These are phyloP conservation scores for Mimachlamys varia DNA, from an alignment of 2,888 invertebrate species.

Conservation along the genomic window DNA sequence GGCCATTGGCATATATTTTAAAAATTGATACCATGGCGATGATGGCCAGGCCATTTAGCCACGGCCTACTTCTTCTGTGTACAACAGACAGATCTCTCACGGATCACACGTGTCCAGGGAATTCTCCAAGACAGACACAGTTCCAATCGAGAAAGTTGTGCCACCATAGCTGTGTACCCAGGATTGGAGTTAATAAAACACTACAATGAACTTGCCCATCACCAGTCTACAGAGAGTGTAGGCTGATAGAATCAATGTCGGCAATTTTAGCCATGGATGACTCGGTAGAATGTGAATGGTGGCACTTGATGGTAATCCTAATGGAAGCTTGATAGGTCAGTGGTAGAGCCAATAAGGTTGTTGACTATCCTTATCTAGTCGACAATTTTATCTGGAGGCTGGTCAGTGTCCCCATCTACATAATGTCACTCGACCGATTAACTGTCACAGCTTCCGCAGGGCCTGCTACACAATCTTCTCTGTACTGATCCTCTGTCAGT, in stretches of 20 bases:
- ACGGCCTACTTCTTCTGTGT: neutral
- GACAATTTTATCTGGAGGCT: neutral
- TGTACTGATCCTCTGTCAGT: neutral
- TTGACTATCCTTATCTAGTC: slow-evolving; percentile 17
- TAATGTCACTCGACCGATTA: neutral
- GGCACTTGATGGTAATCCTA: neutral
- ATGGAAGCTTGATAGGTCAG: slow-evolving; percentile 1
- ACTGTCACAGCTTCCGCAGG: neutral
- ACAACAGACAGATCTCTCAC: neutral
- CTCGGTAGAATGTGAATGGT: slow-evolving; percentile 7
- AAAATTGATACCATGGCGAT: neutral
- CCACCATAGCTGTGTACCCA: slow-evolving; percentile 17
- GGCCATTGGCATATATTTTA: neutral
- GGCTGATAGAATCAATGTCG: neutral
- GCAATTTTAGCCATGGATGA: slow-evolving; percentile 10
- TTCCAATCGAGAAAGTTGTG: slow-evolving; percentile 13
- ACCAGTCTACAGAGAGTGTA: neutral
- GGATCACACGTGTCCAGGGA: neutral
- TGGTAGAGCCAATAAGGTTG: neutral
- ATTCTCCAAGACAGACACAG: neutral
- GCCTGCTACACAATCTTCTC: neutral
- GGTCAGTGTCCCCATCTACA: neutral
- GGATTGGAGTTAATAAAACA: slow-evolving; percentile 10
- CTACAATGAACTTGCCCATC: slow-evolving; percentile 16
- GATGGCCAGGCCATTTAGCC: neutral